Evolutionary conservation across 1,140 invertebrate genomes (phyloP).

Genomic region (Monomorium pharaonis): DNA sequence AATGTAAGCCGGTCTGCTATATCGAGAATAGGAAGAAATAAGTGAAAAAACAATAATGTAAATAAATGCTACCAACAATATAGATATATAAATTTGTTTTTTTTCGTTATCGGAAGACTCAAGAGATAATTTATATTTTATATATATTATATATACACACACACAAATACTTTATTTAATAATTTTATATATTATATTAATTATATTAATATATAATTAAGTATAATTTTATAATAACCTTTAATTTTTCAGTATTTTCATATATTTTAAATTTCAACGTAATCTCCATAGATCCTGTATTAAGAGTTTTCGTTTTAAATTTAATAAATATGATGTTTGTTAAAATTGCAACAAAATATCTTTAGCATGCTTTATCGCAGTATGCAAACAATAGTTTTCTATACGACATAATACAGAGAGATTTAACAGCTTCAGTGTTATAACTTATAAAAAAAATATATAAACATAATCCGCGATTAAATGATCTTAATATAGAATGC

Average conservation of each 20-base stretch:
- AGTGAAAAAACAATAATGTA: background rate
- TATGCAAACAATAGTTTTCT: too few species aligned
- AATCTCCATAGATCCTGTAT: background rate
- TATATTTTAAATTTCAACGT: background rate
- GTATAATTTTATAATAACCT: background rate
- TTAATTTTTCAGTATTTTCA: background rate
- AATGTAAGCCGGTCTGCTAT: background rate
- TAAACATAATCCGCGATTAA: background rate
- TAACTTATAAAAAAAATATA: background rate
- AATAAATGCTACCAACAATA: background rate
- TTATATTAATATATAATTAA: background rate
- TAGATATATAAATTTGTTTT: background rate
- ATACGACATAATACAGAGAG: background rate
- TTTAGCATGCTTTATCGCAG: too few species aligned
- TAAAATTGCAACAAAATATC: too few species aligned
- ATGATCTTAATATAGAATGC: background rate
- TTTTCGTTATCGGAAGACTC: background rate
- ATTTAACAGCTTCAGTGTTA: background rate
- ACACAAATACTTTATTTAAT: background rate
- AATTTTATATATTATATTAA: conserved; percentile 9
- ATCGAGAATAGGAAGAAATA: background rate
- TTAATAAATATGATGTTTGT: conserved; percentile 13
- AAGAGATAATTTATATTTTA: background rate
- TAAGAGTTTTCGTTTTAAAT: background rate
- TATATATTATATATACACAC: too few species aligned